Evolutionary conservation across 2,797 vertebrate species (phyloP), one percentile per base, ranked within the genome.

Genomic region (Aphelocoma californica): DNA sequence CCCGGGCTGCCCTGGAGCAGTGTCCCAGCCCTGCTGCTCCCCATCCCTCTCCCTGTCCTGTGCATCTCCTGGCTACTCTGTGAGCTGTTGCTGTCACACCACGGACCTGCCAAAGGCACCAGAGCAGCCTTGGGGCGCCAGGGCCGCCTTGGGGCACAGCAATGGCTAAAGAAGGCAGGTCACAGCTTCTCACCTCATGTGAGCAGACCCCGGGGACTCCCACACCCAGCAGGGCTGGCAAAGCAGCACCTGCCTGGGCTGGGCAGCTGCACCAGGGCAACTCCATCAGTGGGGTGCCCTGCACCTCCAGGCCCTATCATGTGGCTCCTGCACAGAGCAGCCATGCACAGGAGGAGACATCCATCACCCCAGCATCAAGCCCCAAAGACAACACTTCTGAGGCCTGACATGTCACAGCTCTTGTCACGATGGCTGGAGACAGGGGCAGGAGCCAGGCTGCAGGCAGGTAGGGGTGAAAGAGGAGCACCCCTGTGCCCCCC

Each of bases 141-240:
- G 57, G 34, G 71, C 45, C 32, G 60, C 32, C 29, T 2, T 12
- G 32, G 56, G 25, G 15, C 47, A 32, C 44, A 54, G 56, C 21
- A 25, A 12, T 15, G 25, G 42, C 64, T 32, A 16, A 62, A 53
- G 34, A 42, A 36, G 38, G 25, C 25, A 45, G 28, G 12, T 50
- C 9, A 29, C 0, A 4, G 12, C 18, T 73, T 78, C 31, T 84
- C 21, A 64, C 4, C 29, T 20, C 26, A 5, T 5, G 12, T 0
- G 0, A 36, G n/a, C 32, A 61, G 32, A 66, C 18, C 29, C 31
- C 0, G 0, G 34, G 28, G n/a, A 15, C 2, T 10, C n/a, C 16
- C 11, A 4, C 12, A 26, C 6, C 9, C 53, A 56, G 51, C 38
- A 36, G 15, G 15, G 21, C 65, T 50, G 60, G 20, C 8, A 4